Evolutionary conservation across 2,797 vertebrate genomes (phyloP), one percentile per base, ranked within the genome.

Genomic region (Vipera latastei): DNA sequence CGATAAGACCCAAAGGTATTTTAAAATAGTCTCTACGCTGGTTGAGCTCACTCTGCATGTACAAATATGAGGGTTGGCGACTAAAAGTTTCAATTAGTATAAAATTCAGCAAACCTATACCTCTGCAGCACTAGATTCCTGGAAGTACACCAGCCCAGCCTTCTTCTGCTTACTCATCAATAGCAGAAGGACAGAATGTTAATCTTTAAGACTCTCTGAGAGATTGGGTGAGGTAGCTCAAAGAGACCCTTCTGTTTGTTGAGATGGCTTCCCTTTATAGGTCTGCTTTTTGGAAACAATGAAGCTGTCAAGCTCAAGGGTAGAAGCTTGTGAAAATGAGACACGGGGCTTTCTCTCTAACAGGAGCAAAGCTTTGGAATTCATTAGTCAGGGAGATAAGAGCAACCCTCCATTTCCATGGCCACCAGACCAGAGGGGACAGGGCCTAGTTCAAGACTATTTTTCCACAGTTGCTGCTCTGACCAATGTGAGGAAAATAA

Each of bases 301-400:
- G 93, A 94, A 94, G 89, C 91, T 94, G 93, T 94, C 93, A 92
- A 91, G 89, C 89, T 92, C 91, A 91, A 86, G 91, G 89, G 89
- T 94, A 91, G 91, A 73, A 85, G 91, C 86, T 89, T 91, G 65
- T 94, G 91, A 94, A 89, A 94, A 92, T 4, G 57, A 92, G 93
- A 91, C 20, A 9, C 86, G 38, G 91, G 89, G 53, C 86, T 92
- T 92, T 94, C 91, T 69, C 16, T 28, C 86, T 89, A 92, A 88
- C 65, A 89, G 89, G 51, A 89, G 85, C 9, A 60, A 86, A 59
- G 91, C 69, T 94, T 94, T 94, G 89, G 89, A 92, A 88, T 73
- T 91, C 93, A 92, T 94, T 94, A 94, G 89, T 91, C 86, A 88
- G 73, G 38, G 69, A 92, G 93, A 94, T 92, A 92, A 94, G 91